Conservation (phyloP, 2,888 invertebrate genomes). For the Tromatobia lineatoria region DNA sequence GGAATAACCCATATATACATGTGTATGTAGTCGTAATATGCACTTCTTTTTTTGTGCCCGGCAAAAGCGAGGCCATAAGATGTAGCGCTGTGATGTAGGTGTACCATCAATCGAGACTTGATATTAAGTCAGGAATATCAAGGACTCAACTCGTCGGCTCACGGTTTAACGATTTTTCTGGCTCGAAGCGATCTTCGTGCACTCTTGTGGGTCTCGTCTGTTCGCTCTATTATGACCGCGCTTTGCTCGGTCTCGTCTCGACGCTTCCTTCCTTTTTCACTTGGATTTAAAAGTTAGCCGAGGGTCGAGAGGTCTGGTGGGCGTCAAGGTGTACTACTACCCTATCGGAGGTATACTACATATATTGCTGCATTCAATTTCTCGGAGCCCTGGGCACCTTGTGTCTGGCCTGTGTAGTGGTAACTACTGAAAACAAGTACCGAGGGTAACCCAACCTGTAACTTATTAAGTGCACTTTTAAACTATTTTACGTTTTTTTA, state of each 20-base stretch:
- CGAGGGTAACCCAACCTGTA: not conserved
- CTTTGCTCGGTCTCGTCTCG: constrained; percentile 13
- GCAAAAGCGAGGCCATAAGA: constrained; percentile 51
- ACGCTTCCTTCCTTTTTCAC: constrained; percentile 36
- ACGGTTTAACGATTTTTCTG: constrained; percentile 60
- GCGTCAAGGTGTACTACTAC: constrained; percentile 49
- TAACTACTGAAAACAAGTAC: constrained; percentile 28
- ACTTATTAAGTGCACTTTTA: not conserved
- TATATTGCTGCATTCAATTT: constrained; percentile 66
- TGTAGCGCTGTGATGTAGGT: constrained; percentile 60
- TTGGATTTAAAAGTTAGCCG: constrained; percentile 53
- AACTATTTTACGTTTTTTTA: no score
- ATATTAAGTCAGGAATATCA: constrained; percentile 68
- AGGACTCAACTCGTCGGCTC: constrained; percentile 59
- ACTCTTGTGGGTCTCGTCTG: constrained; percentile 39
- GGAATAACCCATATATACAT: not conserved
- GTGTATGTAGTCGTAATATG: not conserved
- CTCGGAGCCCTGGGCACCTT: constrained; percentile 57
- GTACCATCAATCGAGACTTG: constrained; percentile 67
- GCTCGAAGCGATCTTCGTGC: constrained; percentile 59
- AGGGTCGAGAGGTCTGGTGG: constrained; percentile 53
- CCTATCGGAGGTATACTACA: constrained; percentile 55
- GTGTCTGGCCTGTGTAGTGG: constrained; percentile 54
- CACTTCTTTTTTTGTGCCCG: constrained; percentile 26
- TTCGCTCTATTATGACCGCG: constrained; percentile 7